phyloP scores from a whole-genome alignment of 2,888 invertebrate genomes.

The Phaonia tiefii region DNA sequence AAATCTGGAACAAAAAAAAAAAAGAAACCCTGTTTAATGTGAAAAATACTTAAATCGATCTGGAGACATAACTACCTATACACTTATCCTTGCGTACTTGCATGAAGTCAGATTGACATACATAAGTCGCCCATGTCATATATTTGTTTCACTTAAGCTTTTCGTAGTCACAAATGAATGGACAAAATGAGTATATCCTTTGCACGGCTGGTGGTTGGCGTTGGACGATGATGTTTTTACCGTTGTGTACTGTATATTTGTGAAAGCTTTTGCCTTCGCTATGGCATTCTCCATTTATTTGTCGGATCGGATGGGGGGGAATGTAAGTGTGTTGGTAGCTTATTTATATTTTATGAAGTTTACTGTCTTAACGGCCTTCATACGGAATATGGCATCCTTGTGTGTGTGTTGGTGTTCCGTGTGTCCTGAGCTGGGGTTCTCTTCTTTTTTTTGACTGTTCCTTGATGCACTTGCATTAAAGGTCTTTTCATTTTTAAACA shows the following conservation, averaged over 20 bases:
- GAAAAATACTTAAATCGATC: too few species aligned
- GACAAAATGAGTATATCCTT: neutral
- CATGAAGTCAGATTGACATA: too few species aligned
- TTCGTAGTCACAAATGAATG: too few species aligned
- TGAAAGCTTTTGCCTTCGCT: neutral
- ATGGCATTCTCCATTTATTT: too few species aligned
- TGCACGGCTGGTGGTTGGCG: neutral
- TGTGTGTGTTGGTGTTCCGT: constrained; percentile 48
- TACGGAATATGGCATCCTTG: constrained; percentile 54
- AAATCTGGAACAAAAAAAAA: too few species aligned
- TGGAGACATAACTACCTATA: too few species aligned
- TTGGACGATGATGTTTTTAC: neutral
- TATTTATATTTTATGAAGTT: constrained; percentile 64
- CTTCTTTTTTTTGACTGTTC: constrained; percentile 10
- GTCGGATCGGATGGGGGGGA: too few species aligned
- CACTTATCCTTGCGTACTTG: too few species aligned
- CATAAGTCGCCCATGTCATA: too few species aligned
- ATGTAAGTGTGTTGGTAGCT: constrained; percentile 37
- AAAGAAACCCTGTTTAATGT: too few species aligned
- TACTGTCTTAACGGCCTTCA: constrained; percentile 64
- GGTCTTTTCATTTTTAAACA: constrained; percentile 47
- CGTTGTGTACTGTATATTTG: neutral
- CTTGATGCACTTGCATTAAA: constrained; percentile 57
- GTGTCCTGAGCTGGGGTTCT: constrained; percentile 12
- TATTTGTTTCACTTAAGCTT: too few species aligned